Evolutionary conservation across 2,888 invertebrate genomes (phyloP), one percentile per base, ranked within the genome.

Genomic region (Scaptomyza cyrtandrae): DNA sequence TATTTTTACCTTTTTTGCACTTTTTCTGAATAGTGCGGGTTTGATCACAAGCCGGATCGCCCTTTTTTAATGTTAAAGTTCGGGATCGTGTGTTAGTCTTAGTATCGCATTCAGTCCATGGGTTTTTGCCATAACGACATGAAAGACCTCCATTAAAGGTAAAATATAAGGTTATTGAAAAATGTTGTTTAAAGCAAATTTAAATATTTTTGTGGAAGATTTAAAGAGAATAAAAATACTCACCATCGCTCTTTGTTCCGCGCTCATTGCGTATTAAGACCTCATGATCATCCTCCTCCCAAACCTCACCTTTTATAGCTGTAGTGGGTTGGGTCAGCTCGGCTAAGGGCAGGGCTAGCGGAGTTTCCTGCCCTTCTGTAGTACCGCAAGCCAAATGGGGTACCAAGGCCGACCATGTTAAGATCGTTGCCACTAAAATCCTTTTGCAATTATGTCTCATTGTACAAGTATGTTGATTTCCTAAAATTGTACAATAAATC

Each of bases 11-110:
- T 94, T 97, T 97, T 93, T 97, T 97, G 95, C 97, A 97, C 90
- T 97, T 97, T 93, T 97, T 97, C 92, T 96, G 96, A 85, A 97
- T 96, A 70, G 95, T 96, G 93, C 97, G 97, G 84, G 95, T 95
- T 78, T 94, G 94, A 91, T 97, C 97, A 92, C 97, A 97, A 82
- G 94, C 94, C 70, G 95, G 94, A 91, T 97, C 96, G 41, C 97
- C 97, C 91, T 96, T 97, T 93, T 97, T 97, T 89, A 98, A 93
- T 31, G 96, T 97, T 80, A 97, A 93, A 71, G 96, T 96, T 80
- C 97, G 94, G 56, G 96, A 95, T 82, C 97, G 94, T 89, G 95
- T 95, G 92, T 97, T 97, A 70, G 96, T 95, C 92, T 96, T 96
- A 45, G 95, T 92, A 91, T 98, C 97, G 91, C 98, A 98, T 88